phyloP scores from a whole-genome alignment of 1,140 invertebrate genomes.

The Idris sp. region DNA sequence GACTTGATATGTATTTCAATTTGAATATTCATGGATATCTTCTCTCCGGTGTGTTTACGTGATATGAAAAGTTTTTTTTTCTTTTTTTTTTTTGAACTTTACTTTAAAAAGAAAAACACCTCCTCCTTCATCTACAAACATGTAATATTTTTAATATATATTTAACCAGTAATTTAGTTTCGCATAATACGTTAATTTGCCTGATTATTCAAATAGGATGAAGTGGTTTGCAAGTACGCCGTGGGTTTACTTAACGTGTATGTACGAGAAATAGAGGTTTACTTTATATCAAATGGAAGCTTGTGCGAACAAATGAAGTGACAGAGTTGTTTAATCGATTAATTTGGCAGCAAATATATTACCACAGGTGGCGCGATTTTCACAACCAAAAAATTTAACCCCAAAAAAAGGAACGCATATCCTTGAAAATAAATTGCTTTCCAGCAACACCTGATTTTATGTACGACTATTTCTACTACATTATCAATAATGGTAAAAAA shows the following conservation, averaged over 20 bases:
- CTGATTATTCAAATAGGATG: slow-evolving; percentile 28
- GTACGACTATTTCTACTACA: slow-evolving; percentile 24
- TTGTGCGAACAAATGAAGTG: slow-evolving; percentile 23
- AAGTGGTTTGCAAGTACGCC: slow-evolving; percentile 1
- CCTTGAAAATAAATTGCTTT: slow-evolving; percentile 28
- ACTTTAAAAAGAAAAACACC: slow-evolving; percentile 36
- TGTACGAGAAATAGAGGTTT: slow-evolving; percentile 13
- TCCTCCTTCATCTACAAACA: slow-evolving; percentile 46
- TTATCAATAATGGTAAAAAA: slow-evolving; percentile 27
- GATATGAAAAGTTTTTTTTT: too few species aligned
- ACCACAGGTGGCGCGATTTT: slow-evolving; percentile 30
- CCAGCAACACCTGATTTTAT: slow-evolving; percentile 28
- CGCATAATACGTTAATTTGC: slow-evolving; percentile 16
- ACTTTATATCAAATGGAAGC: slow-evolving; percentile 15
- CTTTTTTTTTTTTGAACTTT: slow-evolving; percentile 48
- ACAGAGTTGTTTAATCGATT: slow-evolving; percentile 35
- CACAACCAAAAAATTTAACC: slow-evolving; percentile 11
- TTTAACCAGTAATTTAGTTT: slow-evolving; percentile 17
- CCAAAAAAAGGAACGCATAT: slow-evolving; percentile 19
- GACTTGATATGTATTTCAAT: slow-evolving; percentile 62
- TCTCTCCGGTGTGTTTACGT: slow-evolving; percentile 19
- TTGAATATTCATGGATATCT: slow-evolving; percentile 59
- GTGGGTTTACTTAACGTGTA: too few species aligned
- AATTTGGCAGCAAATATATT: slow-evolving; percentile 25
- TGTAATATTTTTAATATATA: slow-evolving; percentile 44